Evolutionary conservation across 2,113 vertebrate species (phyloP), one percentile per base, ranked within the genome.

Genomic region (Prinia subflava): DNA sequence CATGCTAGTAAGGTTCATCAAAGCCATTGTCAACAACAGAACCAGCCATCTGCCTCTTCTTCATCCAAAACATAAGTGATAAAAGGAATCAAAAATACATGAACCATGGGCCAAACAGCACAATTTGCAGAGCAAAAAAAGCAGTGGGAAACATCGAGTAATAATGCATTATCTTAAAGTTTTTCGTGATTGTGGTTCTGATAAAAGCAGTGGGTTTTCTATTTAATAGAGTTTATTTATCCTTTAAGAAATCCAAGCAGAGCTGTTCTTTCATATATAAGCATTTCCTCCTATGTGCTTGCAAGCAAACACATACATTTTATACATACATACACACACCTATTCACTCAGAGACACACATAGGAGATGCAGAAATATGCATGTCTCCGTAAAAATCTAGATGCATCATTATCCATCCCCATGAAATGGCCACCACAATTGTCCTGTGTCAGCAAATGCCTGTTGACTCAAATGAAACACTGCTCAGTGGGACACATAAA

Each of bases 321-420:
- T 16, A 13, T 20, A 42, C 2, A 10, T 13, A 23, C 5, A 13
- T 7, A 8, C 1, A 56, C 6, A 60, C 6, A 53, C 0, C 4
- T 20, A 14, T 11, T 7, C 6, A n/a, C 8, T 27, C 20, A 69
- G 23, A 63, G 9, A n/a, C 12, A 37, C 11, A 6, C 3, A 3
- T 12, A 35, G 2, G 30, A 46, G 12, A 33, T 55, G 62, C 0
- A 70, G 22, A 56, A 69, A 24, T 24, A 50, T 42, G 6, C 4
- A 22, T 27, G 1, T 25, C 10, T 47, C 6, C 11, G 6, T 21
- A 27, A 55, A 80, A 77, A 74, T 53, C 3, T 62, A 44, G 7
- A 31, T n/a, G 10, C 9, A 42, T 1, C 1, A 1, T 63, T 47
- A 44, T 33, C 31, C 11, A 0, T 49, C 19, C 49, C 28, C 25